Evolutionary conservation across 1,140 invertebrate genomes (phyloP).

Genomic region (Doryteuthis pealeii): DNA sequence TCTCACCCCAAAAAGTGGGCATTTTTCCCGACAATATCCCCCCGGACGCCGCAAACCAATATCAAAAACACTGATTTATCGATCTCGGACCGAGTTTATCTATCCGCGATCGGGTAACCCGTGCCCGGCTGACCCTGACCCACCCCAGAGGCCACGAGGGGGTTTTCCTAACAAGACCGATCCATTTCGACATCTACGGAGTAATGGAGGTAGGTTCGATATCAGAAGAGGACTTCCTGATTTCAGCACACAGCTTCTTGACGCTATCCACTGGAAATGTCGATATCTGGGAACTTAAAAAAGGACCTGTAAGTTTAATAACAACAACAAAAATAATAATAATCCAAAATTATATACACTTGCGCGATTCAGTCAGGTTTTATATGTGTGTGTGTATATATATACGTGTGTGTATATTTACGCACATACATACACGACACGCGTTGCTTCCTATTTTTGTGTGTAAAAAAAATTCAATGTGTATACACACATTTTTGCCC

Average conservation of each 20-base stretch:
- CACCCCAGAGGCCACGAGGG: neutral
- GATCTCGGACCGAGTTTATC: no score
- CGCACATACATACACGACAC: no score
- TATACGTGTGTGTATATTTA: no score
- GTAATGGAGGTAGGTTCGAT: conserved; percentile 48
- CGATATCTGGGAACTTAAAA: conserved; percentile 30
- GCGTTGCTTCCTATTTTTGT: no score
- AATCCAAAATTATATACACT: neutral
- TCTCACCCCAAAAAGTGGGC: no score
- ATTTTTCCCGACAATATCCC: no score
- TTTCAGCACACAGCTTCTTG: conserved; percentile 29
- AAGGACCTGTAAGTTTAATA: conserved; percentile 31
- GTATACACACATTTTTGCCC: no score
- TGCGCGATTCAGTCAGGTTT: neutral
- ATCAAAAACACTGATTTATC: neutral
- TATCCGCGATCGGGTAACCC: neutral
- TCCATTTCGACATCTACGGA: neutral
- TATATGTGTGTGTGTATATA: no score
- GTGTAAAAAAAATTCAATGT: no score
- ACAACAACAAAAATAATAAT: neutral
- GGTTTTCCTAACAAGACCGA: conserved; percentile 1
- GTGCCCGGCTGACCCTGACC: neutral
- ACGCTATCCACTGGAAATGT: conserved; percentile 29
- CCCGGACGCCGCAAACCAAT: neutral
- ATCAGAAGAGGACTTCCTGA: conserved; percentile 36